Conservation (phyloP, 2,797 vertebrate species). For the Emydoidea blandingii region DNA sequence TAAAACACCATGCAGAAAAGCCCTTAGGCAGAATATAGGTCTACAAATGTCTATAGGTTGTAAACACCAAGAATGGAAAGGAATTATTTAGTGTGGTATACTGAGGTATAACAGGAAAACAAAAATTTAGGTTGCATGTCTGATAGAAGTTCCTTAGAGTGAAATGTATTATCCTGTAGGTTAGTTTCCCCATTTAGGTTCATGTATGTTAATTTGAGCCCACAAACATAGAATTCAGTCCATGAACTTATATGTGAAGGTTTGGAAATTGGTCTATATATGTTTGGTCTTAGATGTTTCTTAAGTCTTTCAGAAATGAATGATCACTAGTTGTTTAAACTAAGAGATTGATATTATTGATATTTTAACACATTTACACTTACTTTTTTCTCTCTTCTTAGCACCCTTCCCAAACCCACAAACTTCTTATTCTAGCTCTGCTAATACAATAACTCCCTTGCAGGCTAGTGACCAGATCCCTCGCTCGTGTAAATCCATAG, state of each 20-base stretch:
- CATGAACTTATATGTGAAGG: neutral
- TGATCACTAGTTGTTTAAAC: neutral
- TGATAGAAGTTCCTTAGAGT: neutral
- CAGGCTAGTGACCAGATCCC: neutral
- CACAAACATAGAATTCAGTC: neutral
- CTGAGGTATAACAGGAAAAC: neutral
- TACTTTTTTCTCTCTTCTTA: neutral
- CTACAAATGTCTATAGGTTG: slow-evolving; percentile 19
- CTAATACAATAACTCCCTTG: neutral
- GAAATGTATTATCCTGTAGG: neutral
- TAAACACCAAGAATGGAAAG: neutral
- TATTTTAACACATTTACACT: neutral
- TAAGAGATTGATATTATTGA: neutral
- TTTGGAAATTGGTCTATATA: neutral
- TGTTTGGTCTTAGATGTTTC: neutral
- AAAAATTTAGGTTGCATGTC: neutral
- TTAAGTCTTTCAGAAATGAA: neutral
- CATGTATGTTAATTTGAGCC: neutral
- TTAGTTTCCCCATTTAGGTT: neutral
- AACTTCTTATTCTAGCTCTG: neutral
- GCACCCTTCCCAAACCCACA: neutral
- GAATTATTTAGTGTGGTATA: neutral
- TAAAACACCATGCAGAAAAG: too few relatives aligned
- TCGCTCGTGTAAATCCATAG: neutral
- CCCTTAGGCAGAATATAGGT: slow-evolving; percentile 23